A percentile compares a stretch with the other conserved stretches of the same genome.
phyloP scores from a whole-genome alignment of 2,113 vertebrate genomes.

The Vidua macroura region DNA sequence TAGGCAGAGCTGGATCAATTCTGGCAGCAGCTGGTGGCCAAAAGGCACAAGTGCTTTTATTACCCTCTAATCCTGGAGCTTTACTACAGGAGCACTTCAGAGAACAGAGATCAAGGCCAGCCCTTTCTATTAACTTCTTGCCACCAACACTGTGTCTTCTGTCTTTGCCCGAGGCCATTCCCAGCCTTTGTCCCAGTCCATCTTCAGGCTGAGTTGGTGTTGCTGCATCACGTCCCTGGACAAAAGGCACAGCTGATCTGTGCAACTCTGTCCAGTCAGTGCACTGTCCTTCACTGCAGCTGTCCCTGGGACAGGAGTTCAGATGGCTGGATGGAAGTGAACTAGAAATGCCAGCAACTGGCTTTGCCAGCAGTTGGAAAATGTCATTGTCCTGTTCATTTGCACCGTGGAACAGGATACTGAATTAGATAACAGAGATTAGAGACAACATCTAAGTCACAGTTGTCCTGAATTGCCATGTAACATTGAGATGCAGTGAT shows the following conservation, averaged over 20 bases:
- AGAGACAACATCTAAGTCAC: background rate
- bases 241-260: background rate
- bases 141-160: background rate
- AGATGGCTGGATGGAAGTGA: background rate
- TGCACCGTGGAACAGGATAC: background rate
- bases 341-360: background rate
- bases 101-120: background rate
- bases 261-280: background rate
- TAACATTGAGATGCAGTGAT: background rate
- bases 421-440: background rate
- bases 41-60: background rate
- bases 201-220: fast-evolving
- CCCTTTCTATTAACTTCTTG: background rate
- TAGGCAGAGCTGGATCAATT: background rate
- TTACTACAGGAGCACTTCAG: background rate
- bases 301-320: background rate
- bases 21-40: background rate
- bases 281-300: background rate
- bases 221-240: background rate
- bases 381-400: background rate
- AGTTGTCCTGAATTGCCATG: background rate
- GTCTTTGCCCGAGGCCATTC: background rate
- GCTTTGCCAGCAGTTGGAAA: background rate
- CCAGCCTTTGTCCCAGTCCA: background rate
- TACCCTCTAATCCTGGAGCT: background rate